Conservation (phyloP, 2,888 invertebrate species). For the Pollenia griseotomentosa region DNA sequence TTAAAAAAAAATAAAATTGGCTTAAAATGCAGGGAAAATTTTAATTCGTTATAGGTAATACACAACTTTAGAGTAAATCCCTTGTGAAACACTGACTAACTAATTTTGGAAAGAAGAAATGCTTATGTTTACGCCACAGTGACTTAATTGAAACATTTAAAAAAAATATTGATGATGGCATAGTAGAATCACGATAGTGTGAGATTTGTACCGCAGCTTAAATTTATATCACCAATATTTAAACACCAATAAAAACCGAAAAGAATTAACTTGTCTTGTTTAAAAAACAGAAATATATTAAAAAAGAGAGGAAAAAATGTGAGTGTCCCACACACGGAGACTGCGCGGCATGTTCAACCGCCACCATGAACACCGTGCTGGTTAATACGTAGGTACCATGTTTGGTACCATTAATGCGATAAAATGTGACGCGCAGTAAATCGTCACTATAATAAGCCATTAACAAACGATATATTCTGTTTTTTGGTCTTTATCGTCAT, state of each 20-base stretch:
- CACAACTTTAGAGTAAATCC: not conserved
- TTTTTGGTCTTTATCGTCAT: slow-evolving; percentile 42
- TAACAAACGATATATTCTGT: slow-evolving; percentile 53
- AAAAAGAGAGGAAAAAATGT: slow-evolving; percentile 1
- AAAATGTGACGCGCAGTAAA: slow-evolving; percentile 78
- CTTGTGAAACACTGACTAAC: slow-evolving; percentile 20
- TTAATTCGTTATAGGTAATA: not conserved
- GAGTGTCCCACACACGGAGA: slow-evolving; percentile 69
- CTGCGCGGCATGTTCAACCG: slow-evolving; percentile 57
- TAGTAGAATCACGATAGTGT: slow-evolving; percentile 63
- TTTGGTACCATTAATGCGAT: slow-evolving; percentile 79
- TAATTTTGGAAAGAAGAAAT: slow-evolving; percentile 37
- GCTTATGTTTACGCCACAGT: slow-evolving; percentile 49
- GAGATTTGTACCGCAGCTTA: slow-evolving; percentile 64
- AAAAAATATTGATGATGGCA: slow-evolving; percentile 56
- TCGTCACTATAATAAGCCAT: slow-evolving; percentile 75
- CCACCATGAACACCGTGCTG: slow-evolving; percentile 33
- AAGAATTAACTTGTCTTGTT: not conserved
- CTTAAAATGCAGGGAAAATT: not conserved
- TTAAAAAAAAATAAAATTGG: no score
- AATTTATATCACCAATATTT: slow-evolving; percentile 66
- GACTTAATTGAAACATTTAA: slow-evolving; percentile 70
- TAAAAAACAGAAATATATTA: not conserved
- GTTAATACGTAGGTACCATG: slow-evolving; percentile 55
- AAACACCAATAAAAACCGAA: slow-evolving; percentile 63